Conservation (phyloP, 2,797 vertebrate species). For the Vireo griseus region DNA sequence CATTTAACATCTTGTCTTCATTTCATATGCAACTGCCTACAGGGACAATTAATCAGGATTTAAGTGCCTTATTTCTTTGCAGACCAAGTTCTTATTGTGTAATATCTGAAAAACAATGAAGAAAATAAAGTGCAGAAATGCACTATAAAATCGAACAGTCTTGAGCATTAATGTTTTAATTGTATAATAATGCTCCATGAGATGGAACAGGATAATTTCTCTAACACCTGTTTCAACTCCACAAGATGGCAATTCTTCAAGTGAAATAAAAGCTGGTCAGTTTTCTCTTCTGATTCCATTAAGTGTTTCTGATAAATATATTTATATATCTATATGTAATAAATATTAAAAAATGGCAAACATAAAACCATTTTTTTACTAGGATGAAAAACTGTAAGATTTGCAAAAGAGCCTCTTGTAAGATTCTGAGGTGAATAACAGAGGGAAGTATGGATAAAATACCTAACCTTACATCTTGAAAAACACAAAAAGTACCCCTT, state of each 20-base stretch:
- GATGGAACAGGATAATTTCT: not conserved
- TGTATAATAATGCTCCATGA: not conserved
- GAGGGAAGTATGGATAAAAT: not conserved
- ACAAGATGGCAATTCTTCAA: not conserved
- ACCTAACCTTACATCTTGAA: not conserved
- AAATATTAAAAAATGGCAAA: rapidly evolving
- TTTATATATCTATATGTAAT: not conserved
- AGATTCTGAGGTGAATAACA: not conserved
- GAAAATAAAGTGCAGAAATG: not conserved
- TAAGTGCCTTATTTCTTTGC: not conserved
- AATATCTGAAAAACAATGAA: not conserved
- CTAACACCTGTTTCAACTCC: not conserved
- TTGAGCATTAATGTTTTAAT: not conserved
- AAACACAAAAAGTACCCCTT: not conserved
- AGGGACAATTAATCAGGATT: conserved; percentile 18
- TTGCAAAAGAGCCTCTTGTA: not conserved
- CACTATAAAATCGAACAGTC: not conserved
- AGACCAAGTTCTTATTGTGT: not conserved
- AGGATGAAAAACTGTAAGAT: not conserved
- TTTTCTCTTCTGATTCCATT: not conserved
- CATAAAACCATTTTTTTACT: not conserved
- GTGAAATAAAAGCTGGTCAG: not conserved
- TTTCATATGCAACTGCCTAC: not conserved
- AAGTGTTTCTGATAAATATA: not conserved
- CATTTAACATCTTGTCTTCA: not conserved